These are phyloP conservation scores for Theretra japonica DNA, from an alignment of 2,888 invertebrate species.

Conservation along the genomic window DNA sequence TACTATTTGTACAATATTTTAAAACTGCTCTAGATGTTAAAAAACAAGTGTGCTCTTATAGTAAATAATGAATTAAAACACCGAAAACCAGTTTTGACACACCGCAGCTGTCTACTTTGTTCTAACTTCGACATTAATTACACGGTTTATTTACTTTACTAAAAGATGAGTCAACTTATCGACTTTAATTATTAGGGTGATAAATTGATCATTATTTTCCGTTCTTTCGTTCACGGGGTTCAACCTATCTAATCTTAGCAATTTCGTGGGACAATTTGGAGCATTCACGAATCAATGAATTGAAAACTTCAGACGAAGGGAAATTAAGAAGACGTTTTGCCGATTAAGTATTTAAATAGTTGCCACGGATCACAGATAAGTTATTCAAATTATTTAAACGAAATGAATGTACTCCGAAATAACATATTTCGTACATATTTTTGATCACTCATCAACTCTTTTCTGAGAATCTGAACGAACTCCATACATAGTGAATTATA, in stretches of 20 bases:
- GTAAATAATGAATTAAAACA: neutral
- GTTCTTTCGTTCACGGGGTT: neutral
- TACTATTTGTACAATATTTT: too few species aligned
- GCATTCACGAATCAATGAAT: neutral
- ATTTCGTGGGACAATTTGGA: neutral
- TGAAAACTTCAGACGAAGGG: too few species aligned
- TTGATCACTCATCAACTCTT: too few species aligned
- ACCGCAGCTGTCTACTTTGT: neutral
- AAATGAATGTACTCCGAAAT: neutral
- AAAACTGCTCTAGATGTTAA: too few species aligned
- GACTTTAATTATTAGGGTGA: neutral
- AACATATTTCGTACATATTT: too few species aligned
- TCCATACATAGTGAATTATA: neutral
- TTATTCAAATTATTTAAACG: neutral
- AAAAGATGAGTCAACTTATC: neutral
- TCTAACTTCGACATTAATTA: slow-evolving; percentile 9
- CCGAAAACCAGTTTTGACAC: neutral
- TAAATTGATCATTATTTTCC: neutral
- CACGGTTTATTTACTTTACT: neutral
- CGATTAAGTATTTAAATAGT: too few species aligned
- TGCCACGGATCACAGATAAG: too few species aligned
- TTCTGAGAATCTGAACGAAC: too few species aligned
- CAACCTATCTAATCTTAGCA: neutral
- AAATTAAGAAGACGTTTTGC: too few species aligned
- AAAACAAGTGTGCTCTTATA: neutral